These are phyloP conservation scores for Erythrocercus mccallii DNA, from an alignment of 2,113 vertebrate genomes.

Conservation along the genomic window DNA sequence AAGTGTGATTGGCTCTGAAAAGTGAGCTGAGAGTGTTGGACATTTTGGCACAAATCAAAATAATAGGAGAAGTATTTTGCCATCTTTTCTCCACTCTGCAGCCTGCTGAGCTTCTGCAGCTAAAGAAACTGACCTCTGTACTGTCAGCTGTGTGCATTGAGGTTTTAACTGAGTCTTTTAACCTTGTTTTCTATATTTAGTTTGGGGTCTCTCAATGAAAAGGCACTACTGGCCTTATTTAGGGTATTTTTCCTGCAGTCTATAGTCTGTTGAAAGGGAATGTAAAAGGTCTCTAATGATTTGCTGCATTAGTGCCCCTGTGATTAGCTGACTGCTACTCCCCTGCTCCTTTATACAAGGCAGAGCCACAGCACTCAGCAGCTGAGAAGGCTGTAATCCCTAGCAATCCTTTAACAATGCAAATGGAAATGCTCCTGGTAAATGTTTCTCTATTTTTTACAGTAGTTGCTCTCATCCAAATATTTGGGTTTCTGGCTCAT, in stretches of 20 bases:
- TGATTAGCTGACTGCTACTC: background rate
- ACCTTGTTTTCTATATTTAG: background rate
- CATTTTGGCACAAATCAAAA: background rate
- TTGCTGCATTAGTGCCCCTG: background rate
- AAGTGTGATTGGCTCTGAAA: background rate
- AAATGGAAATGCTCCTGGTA: background rate
- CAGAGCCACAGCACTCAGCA: background rate
- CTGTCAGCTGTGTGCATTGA: background rate
- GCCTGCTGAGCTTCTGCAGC: background rate
- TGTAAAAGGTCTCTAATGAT: background rate
- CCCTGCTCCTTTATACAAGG: background rate
- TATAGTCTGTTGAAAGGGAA: background rate
- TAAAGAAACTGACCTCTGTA: background rate
- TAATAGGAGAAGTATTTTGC: background rate
- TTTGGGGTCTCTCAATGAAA: background rate
- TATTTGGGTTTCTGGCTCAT: constrained; percentile 22
- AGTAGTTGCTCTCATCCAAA: background rate
- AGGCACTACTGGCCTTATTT: background rate
- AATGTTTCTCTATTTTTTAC: background rate
- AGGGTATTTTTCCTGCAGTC: background rate
- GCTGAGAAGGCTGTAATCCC: background rate
- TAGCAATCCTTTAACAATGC: background rate
- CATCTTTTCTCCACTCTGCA: background rate
- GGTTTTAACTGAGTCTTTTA: background rate
- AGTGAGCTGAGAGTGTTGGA: background rate